These are phyloP conservation scores for Pandion haliaetus DNA, from an alignment of 2,113 vertebrate genomes.

Conservation along the genomic window DNA sequence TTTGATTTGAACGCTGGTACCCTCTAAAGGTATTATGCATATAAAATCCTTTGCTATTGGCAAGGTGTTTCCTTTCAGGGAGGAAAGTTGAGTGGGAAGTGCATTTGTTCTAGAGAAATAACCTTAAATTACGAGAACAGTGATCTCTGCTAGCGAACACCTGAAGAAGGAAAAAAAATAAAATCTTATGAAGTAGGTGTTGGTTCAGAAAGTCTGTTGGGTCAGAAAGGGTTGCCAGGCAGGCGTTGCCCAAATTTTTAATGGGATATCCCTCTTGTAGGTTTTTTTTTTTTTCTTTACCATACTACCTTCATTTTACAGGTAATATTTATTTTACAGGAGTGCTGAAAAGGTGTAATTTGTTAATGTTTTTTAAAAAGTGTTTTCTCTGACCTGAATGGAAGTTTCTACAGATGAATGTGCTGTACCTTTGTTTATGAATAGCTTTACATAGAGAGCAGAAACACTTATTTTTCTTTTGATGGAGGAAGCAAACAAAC, in stretches of 20 bases:
- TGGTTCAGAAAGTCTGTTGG: background rate
- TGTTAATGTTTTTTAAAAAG: background rate
- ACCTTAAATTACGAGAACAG: background rate
- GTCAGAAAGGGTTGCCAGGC: background rate
- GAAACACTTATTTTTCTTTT: background rate
- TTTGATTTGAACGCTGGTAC: background rate
- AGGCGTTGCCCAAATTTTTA: background rate
- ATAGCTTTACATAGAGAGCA: background rate
- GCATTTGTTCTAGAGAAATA: background rate
- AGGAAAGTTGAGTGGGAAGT: background rate
- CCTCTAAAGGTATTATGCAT: background rate
- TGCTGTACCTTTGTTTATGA: background rate
- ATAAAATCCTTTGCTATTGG: background rate
- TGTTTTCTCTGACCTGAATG: background rate
- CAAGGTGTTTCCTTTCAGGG: background rate
- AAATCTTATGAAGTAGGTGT: fast-evolving
- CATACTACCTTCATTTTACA: background rate
- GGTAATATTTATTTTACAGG: background rate
- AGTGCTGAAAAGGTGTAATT: background rate
- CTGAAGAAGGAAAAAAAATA: background rate
- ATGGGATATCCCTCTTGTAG: background rate
- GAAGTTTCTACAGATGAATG: background rate
- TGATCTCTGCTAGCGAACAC: background rate
- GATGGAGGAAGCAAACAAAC: background rate
- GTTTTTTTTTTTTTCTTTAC: background rate